These are phyloP conservation scores for Trichonephila clavipes DNA, from an alignment of 1,140 invertebrate genomes.

Conservation along the genomic window DNA sequence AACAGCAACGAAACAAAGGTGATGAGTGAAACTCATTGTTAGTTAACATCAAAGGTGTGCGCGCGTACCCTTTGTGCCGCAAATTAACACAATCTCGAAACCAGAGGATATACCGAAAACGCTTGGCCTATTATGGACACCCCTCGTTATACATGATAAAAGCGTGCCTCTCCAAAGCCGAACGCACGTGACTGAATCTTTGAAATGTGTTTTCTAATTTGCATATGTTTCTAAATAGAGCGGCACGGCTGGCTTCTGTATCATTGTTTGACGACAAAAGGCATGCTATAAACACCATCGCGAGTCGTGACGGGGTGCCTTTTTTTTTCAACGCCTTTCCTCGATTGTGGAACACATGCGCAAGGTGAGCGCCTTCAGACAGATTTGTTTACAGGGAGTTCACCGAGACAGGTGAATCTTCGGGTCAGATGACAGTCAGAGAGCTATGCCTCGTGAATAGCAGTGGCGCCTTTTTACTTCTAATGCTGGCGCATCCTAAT, in stretches of 20 bases:
- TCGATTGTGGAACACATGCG: background rate
- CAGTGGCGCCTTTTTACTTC: background rate
- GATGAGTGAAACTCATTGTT: background rate
- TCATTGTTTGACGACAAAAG: slow-evolving; percentile 25
- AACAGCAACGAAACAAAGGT: background rate
- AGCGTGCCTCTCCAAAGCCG: background rate
- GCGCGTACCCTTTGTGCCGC: background rate
- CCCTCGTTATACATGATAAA: slow-evolving; percentile 29
- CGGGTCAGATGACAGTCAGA: slow-evolving; percentile 3
- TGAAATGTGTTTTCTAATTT: slow-evolving; percentile 2
- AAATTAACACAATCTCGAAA: background rate
- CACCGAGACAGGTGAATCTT: background rate
- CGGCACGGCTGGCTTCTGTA: slow-evolving; percentile 28
- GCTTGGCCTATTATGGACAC: slow-evolving; percentile 30
- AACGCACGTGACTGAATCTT: slow-evolving; percentile 8
- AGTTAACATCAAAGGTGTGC: slow-evolving; percentile 18
- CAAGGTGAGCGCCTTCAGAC: background rate
- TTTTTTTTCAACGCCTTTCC: background rate
- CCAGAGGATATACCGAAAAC: background rate
- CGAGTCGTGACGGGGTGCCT: background rate
- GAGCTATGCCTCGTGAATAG: background rate
- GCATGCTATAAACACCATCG: slow-evolving; percentile 25
- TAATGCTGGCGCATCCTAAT: background rate
- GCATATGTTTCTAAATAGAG: slow-evolving; percentile 18
- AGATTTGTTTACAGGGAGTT: background rate